A percentile compares a stretch with the other conserved stretches of the same genome.
Conservation (phyloP, 2,888 invertebrate genomes). For the Sceliomorpha sp. region DNA sequence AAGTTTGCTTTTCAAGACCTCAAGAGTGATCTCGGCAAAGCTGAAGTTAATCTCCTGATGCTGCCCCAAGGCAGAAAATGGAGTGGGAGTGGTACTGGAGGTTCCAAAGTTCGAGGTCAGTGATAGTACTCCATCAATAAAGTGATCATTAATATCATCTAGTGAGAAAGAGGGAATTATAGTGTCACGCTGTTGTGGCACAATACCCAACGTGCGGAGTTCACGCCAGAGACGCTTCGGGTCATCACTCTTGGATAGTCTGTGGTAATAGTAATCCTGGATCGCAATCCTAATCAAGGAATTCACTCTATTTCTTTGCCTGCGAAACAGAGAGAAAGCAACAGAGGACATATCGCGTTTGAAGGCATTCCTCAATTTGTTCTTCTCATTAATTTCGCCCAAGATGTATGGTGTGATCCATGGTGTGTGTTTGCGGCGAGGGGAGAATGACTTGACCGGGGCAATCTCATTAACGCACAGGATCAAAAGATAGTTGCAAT, state of each 20-base stretch:
- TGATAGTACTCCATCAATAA: conserved; percentile 2
- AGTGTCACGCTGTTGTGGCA: not conserved
- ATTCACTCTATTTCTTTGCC: conserved; percentile 8
- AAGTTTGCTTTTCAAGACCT: too few relatives aligned
- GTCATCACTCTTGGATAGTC: not conserved
- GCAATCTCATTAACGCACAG: not conserved
- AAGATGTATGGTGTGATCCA: conserved; percentile 9
- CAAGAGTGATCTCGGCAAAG: too few relatives aligned
- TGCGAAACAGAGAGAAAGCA: not conserved
- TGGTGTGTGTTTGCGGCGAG: not conserved
- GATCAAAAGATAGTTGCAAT: not conserved
- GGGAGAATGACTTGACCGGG: conserved; percentile 7
- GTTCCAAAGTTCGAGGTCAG: not conserved
- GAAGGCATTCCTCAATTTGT: conserved; percentile 11
- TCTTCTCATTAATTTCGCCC: not conserved
- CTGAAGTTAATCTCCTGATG: too few relatives aligned
- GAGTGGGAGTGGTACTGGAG: not conserved
- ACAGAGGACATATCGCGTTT: not conserved
- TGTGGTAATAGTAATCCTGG: not conserved
- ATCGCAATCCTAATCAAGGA: not conserved
- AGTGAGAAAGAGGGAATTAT: not conserved
- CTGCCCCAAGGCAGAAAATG: too few relatives aligned
- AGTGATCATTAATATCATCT: conserved; percentile 14
- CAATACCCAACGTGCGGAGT: conserved; percentile 13
- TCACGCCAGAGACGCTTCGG: not conserved